Base-by-base conservation (phyloP, 1,140 invertebrate genomes). In the Drosophila arawakana region DNA sequence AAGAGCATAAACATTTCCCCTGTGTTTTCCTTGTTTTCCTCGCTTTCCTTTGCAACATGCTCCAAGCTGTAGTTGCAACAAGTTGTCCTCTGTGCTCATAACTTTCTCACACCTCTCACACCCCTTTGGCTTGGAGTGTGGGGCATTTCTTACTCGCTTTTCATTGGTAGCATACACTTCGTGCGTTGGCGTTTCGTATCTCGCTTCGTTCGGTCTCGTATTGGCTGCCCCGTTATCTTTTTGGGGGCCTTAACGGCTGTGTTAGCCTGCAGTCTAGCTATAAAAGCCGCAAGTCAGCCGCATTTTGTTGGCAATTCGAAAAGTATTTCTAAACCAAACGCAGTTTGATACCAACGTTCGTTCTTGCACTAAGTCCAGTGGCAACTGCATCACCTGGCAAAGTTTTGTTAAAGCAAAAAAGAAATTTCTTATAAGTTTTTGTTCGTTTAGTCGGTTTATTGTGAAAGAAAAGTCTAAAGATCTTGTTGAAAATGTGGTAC, bases 271-370 rank as follows among this genome's bases (percentile, higher is more conserved):
- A 21, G 18, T 63, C 69, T 54, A 50, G 80, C 84, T 88, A 88
- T 88, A 88, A 88, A 88, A 88, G 84, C 80, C 78, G 73, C 49
- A 60, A 62, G 77, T 50, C 77, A 54, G 75, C 59, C 84, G 46
- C 80, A 84, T 55, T 80, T 89, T 81, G 80, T 57, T 89, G 77
- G 55, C 84, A 84, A 88, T 89, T 71, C 77, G 55, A 80, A 82
- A 80, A 88, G 75, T 63, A 71, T 76, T 76, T 69, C 46, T 63
- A 81, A 50, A 67, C 66, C 39, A 63, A 15, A 52, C 68, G 35
- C 39, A 54, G 65, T 65, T 30, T 60, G 71, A 44, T 58, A 79
- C 49, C 50, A 41, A 57, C 67, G 43, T 65, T 44, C 15, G 47
- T 35, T 60, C 25, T 77, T 66, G 70, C 44, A 55, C 21, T 50